These are phyloP conservation scores for Hirundo rustica DNA, from an alignment of 2,797 vertebrate genomes.

Conservation along the genomic window DNA sequence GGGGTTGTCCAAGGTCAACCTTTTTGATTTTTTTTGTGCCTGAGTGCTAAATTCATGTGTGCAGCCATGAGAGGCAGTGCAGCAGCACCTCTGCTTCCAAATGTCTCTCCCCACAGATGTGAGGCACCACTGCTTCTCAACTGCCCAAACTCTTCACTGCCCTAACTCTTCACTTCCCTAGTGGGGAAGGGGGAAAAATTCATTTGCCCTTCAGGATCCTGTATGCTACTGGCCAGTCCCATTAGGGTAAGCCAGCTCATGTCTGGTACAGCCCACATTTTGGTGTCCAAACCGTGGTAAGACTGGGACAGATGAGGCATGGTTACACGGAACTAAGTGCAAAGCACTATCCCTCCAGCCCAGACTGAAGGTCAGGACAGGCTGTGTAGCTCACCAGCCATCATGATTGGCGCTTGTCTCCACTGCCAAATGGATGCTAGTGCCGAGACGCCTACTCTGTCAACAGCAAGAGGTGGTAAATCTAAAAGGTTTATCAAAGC, in stretches of 20 bases:
- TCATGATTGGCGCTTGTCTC: background rate
- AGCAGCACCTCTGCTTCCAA: background rate
- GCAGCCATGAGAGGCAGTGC: background rate
- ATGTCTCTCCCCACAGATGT: background rate
- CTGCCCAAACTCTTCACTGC: background rate
- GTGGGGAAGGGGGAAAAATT: background rate
- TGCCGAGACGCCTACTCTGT: background rate
- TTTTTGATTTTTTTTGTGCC: background rate
- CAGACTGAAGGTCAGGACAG: background rate
- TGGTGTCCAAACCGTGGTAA: accelerated
- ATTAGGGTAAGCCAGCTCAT: background rate
- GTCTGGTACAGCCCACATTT: background rate
- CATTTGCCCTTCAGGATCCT: background rate
- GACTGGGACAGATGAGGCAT: accelerated
- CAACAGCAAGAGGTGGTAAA: background rate
- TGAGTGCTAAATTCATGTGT: background rate
- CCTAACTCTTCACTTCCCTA: background rate
- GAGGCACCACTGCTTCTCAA: background rate
- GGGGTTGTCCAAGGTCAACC: background rate
- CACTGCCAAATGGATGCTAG: background rate
- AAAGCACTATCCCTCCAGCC: background rate
- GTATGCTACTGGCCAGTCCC: background rate
- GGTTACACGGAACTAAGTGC: background rate
- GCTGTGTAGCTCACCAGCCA: background rate
- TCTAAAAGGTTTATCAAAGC: background rate